Conservation (phyloP, 64 coral and sea anemone species). For the Astreopora myriophthalma region DNA sequence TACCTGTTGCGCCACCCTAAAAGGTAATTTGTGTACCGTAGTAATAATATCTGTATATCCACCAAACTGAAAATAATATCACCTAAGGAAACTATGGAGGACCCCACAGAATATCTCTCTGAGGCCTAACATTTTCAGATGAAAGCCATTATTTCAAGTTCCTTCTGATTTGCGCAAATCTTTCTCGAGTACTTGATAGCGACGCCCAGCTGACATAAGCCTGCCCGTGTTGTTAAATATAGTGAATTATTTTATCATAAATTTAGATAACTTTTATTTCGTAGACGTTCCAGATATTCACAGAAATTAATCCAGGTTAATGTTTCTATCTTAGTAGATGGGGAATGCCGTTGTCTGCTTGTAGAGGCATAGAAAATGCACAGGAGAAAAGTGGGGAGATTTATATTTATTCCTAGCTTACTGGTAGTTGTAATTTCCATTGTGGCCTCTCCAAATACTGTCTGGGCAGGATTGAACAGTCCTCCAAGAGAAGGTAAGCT, state of each 20-base stretch:
- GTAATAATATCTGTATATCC: neutral
- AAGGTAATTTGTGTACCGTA: conserved; percentile 28
- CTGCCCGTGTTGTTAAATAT: conserved; percentile 36
- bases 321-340: conserved; percentile 27
- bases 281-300: neutral
- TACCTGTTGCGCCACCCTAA: conserved; percentile 13
- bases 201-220: conserved; percentile 15
- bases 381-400: conserved; percentile 31
- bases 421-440: conserved; percentile 3
- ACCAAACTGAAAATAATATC: neutral
- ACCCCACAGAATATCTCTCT: neutral
- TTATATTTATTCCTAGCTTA: conserved; percentile 5
- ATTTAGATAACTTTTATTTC: conserved; percentile 51
- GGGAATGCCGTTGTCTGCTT: neutral
- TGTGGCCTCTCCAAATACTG: neutral
- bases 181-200: neutral
- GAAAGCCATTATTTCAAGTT: neutral
- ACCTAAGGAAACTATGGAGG: neutral
- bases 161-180: neutral
- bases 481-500: neutral
- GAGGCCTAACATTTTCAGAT: neutral
- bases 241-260: conserved; percentile 31
- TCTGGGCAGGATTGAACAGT: neutral
- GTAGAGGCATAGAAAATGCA: conserved; percentile 25
- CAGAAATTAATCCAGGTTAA: neutral